Evolutionary conservation across 64 coral and sea anemone species (phyloP), one percentile per base, ranked within the genome.

Genomic region (Astreopora myriophthalma): DNA sequence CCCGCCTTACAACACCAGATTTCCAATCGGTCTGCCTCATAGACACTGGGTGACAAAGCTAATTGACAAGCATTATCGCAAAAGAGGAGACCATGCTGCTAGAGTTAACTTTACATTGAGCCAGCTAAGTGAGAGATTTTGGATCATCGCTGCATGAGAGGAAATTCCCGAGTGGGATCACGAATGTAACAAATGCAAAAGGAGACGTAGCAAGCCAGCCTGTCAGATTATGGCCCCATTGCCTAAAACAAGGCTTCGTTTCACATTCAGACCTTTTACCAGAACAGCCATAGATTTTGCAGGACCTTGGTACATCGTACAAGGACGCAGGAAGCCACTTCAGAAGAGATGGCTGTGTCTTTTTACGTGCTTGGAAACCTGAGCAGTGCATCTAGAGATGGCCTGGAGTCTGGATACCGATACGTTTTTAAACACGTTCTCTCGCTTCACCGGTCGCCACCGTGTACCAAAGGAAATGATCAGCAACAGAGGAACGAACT

Each of bases 11-110:
- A 34, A 86, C n/a, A 25, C 17, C 0, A 26, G 40, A 65, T 49
- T 40, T 34, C 84, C 84, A 19, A 71, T 71, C 19, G 71, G 71
- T 20, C 38, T 86, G 40, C 61, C 60, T 30, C 33, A 27, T 1
- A 64, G 84, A 25, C 84, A 86, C 12, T 67, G 67, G 12, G 38
- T 86, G 3, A 69, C 64, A 20, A 67, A 51, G 17, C 69, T 87
- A 3, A 87, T 87, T 46, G 85, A 73, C 2, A 87, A 73, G 28
- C 66, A 87, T 71, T 87, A 87, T 52, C 83, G 70, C 70, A 63
- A 86, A 33, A 13, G 61, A 24, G 85, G 11, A 13, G 70, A 81
- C 34, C 69, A 92, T 38, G 2, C 90, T 20, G 80, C 69, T 39
- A 52, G 90, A 13, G 42, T 31, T 10, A 92, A 76, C 36, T 92